These are phyloP conservation scores for Miichthys miiuy DNA, from an alignment of 2,797 vertebrate genomes.

Conservation along the genomic window DNA sequence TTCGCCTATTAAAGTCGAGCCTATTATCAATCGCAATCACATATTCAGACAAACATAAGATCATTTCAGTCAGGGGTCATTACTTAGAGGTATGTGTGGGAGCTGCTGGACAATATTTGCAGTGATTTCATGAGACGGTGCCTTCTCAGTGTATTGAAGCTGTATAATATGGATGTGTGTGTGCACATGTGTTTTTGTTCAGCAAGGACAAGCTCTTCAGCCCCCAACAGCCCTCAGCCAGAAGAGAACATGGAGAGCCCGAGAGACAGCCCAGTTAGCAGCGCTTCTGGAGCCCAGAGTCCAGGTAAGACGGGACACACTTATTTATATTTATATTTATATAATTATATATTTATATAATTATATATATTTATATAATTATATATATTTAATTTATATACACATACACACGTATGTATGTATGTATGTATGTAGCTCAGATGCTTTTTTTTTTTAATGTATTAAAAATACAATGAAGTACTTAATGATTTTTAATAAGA, in stretches of 20 bases:
- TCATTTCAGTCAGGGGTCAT: background rate
- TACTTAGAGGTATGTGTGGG: background rate
- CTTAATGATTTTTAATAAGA: too few relatives aligned
- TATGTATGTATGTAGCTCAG: background rate
- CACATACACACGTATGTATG: too few relatives aligned
- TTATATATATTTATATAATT: too few relatives aligned
- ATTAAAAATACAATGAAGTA: too few relatives aligned
- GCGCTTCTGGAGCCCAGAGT: conserved; percentile 66
- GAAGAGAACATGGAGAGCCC: conserved; percentile 59
- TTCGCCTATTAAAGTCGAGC: too few relatives aligned
- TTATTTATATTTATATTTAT: background rate
- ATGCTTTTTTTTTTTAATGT: too few relatives aligned
- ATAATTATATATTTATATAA: too few relatives aligned
- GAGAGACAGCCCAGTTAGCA: conserved; percentile 71
- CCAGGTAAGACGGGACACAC: conserved; percentile 63
- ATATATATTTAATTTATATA: too few relatives aligned
- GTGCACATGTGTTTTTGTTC: conserved; percentile 31
- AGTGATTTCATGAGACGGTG: background rate
- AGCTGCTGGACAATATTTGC: background rate
- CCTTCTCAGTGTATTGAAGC: background rate
- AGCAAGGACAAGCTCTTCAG: conserved; percentile 78
- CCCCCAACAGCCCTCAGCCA: conserved; percentile 74
- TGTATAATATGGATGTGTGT: background rate
- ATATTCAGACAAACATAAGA: background rate
- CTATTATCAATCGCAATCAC: too few relatives aligned